Conservation (phyloP, 2,113 vertebrate genomes). For the Phalacrocorax aristotelis region DNA sequence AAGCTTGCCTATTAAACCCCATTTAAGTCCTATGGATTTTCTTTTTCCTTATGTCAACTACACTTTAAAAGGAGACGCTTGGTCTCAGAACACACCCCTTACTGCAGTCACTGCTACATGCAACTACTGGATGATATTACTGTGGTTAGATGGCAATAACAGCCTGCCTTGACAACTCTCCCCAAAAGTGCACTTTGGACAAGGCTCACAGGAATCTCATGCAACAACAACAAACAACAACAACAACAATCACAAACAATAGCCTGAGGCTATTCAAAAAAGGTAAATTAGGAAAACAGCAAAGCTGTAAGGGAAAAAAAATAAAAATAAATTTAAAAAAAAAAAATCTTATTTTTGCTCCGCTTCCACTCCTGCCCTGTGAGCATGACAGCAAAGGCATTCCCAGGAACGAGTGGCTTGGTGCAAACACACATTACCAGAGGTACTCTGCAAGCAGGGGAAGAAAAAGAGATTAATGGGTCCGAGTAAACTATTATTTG, state of each 20-base stretch:
- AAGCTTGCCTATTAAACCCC: not conserved
- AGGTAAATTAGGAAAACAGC: not conserved
- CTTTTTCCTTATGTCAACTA: not conserved
- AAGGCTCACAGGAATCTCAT: not conserved
- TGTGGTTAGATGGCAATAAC: not conserved
- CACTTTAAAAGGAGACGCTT: not conserved
- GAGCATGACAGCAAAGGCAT: not conserved
- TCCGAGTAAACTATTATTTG: not conserved
- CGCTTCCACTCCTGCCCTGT: not conserved
- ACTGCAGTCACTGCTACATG: not conserved
- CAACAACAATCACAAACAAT: not conserved
- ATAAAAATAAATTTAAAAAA: not conserved
- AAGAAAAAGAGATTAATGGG: accelerated
- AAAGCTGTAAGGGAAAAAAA: not conserved
- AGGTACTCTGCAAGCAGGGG: not conserved
- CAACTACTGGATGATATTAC: not conserved
- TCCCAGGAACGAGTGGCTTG: not conserved
- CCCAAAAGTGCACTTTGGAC: not conserved
- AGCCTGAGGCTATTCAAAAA: not conserved
- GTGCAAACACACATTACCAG: not conserved
- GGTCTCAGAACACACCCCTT: not conserved
- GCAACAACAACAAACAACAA: not conserved
- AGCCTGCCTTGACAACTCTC: not conserved
- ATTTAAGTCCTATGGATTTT: not conserved
- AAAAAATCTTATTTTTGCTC: not conserved